phyloP scores from a whole-genome alignment of 2,888 invertebrate genomes.

The Catotricha subobsoleta region DNA sequence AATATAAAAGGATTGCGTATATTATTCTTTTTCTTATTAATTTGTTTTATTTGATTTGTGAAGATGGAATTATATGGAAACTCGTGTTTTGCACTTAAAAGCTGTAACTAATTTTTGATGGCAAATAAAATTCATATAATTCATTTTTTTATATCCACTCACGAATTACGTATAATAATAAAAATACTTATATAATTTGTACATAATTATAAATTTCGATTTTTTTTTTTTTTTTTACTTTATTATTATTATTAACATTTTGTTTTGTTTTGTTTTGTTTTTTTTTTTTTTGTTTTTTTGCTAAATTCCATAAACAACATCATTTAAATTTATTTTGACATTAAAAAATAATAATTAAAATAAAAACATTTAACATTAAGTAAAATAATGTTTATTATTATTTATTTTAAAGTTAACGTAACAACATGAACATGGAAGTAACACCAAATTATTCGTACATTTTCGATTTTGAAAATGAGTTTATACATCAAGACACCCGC shows the following conservation, averaged over 20 bases:
- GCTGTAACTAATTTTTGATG: too few species aligned
- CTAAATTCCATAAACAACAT: neutral
- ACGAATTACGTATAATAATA: too few species aligned
- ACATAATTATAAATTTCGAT: too few species aligned
- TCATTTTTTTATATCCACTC: too few species aligned
- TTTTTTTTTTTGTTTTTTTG: neutral
- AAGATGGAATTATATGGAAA: too few species aligned
- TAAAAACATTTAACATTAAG: neutral
- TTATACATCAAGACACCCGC: constrained; percentile 72
- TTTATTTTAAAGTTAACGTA: neutral
- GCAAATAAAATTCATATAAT: too few species aligned
- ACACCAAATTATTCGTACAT: constrained; percentile 83
- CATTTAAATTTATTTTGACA: neutral
- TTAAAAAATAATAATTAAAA: too few species aligned
- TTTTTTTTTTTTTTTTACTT: too few species aligned
- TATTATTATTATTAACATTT: too few species aligned
- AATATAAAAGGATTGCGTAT: neutral
- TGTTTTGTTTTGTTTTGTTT: too few species aligned
- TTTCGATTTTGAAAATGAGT: constrained; percentile 89
- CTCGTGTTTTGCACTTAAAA: too few species aligned
- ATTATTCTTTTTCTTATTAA: neutral
- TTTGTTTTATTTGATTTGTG: neutral
- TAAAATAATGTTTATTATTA: neutral
- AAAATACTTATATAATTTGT: too few species aligned
- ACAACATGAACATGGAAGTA: constrained; percentile 31